Percentiles rank a stretch among this genome's conserved stretches.
phyloP scores from a whole-genome alignment of 2,113 vertebrate species.

The Microtus pennsylvanicus region DNA sequence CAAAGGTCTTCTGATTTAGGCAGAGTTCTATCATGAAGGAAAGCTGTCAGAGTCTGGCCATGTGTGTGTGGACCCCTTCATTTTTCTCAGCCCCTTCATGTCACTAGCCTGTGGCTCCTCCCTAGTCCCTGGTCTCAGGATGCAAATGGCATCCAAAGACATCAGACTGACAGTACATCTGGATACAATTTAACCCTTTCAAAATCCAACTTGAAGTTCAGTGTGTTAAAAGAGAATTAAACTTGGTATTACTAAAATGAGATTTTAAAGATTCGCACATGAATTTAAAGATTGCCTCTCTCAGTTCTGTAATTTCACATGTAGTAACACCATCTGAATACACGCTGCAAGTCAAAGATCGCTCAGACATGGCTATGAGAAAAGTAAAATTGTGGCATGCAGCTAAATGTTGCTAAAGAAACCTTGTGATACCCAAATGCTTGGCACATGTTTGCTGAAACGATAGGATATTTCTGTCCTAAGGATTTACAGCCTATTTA shows the following conservation, averaged over 20 bases:
- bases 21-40: not conserved
- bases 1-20: not conserved
- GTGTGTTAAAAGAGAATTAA: not conserved
- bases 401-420: not conserved
- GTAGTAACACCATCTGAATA: conserved; percentile 25
- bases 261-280: conserved; percentile 38
- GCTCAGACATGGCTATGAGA: not conserved
- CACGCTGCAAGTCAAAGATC: not conserved
- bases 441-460: not conserved
- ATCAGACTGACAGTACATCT: not conserved
- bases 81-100: not conserved
- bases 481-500: not conserved
- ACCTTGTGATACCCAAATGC: not conserved
- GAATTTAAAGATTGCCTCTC: conserved; percentile 38
- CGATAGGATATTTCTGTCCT: not conserved
- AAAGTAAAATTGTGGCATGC: not conserved
- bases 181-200: not conserved
- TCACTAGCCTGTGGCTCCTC: not conserved
- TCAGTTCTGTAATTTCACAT: not conserved
- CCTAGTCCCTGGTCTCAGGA: not conserved
- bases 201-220: not conserved
- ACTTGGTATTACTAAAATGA: not conserved
- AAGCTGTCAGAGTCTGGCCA: accelerated
- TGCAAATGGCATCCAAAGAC: not conserved
- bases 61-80: accelerated